Evolutionary conservation across 2,797 vertebrate species (phyloP).

Genomic region (Iguana delicatissima): DNA sequence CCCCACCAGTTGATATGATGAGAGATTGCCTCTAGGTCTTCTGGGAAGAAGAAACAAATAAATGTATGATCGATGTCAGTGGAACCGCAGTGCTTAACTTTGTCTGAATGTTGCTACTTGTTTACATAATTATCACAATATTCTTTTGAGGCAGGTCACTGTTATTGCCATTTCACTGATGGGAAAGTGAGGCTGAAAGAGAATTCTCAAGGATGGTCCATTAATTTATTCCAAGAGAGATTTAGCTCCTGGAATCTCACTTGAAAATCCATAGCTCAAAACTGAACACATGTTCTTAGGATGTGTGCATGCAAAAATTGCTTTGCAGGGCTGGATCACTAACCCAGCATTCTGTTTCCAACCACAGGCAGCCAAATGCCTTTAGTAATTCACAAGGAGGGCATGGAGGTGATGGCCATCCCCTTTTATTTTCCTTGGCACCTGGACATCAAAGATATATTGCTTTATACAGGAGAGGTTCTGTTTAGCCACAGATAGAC

Average conservation of each 20-base stretch:
- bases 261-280: neutral
- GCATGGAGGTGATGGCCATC: neutral
- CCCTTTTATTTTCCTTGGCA: neutral
- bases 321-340: neutral
- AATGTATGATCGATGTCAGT: neutral
- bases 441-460: neutral
- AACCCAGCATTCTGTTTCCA: neutral
- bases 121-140: neutral
- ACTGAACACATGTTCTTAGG: neutral
- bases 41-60: neutral
- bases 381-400: neutral
- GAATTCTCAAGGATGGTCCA: neutral
- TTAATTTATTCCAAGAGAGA: neutral
- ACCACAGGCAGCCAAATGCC: neutral
- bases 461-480: neutral
- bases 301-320: neutral
- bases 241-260: neutral
- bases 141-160: neutral
- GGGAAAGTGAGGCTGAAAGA: neutral
- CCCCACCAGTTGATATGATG: neutral
- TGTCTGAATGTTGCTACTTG: neutral
- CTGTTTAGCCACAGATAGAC: neutral
- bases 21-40: neutral
- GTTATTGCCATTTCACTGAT: neutral
- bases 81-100: neutral